Base-by-base conservation (phyloP, 2,113 vertebrate species). In the Trochalopteron elliotii region DNA sequence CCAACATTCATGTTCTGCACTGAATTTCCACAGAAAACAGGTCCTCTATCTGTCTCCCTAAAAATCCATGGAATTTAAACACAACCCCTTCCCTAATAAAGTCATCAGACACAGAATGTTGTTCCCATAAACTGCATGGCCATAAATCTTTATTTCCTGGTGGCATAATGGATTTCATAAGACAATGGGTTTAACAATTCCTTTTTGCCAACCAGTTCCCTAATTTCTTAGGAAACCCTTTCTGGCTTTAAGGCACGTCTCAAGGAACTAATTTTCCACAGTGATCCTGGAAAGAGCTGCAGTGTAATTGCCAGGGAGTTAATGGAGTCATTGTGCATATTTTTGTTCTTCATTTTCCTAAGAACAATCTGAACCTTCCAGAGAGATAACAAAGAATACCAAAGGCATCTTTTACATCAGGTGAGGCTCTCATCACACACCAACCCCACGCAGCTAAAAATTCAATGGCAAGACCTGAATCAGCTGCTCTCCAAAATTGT, bases 331-430 rank as follows among this genome's bases (percentile, higher is more conserved):
- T 53, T 83, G 76, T 50, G 82, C 78, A 35, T 69, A 71, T 82
- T 95, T 96, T 84, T 72, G 88, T 80, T 97, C 64, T 81, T 87
- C 24, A 30, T 70, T 95, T 82, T 44, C 80, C 75, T 10, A 31
- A 82, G 55, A 74, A 83, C 55, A 82, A 80, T 87, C 49, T 63
- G 83, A 95, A 80, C 70, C 52, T 59, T 81, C 50, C 70, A 78
- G 72, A 68, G n/a, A 75, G 39, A 39, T 22, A 59, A 70, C 6
- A 40, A 53, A 55, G 35, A 61, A 16, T 7, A 55, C 50, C 31
- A 45, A 56, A 71, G 30, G 61, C 53, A 65, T 39, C 59, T 92
- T 67, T 42, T 49, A 50, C 57, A 65, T 75, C 72, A 59, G 74
- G 57, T 49, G 85, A 80, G 49, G 69, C 37, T 90, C 90, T 52